These are phyloP conservation scores for Planococcus citri DNA, from an alignment of 1,140 invertebrate species.

Conservation along the genomic window DNA sequence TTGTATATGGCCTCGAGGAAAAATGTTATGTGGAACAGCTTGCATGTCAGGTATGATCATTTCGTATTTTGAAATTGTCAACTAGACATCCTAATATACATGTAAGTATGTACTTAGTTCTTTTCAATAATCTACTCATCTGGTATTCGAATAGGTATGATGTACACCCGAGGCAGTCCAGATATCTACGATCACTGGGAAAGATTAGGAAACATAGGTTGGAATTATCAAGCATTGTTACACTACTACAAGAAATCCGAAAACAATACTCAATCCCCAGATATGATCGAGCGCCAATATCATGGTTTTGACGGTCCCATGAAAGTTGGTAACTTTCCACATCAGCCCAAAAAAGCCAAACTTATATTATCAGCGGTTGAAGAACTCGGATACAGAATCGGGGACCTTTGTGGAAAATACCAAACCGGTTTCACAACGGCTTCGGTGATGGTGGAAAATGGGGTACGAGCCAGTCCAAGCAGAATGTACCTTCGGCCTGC, in stretches of 20 bases:
- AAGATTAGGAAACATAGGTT: constrained; percentile 44
- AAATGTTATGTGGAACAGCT: constrained; percentile 71
- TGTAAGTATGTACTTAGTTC: too few relatives aligned
- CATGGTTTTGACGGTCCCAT: constrained; percentile 49
- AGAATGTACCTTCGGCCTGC: constrained; percentile 43
- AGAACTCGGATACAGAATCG: constrained; percentile 36
- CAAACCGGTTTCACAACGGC: constrained; percentile 37
- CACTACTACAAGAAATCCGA: constrained; percentile 48
- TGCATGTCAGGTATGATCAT: constrained; percentile 41
- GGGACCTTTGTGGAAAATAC: constrained; percentile 44
- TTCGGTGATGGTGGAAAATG: constrained; percentile 29
- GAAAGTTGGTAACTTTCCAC: constrained; percentile 38
- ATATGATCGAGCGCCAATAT: constrained; percentile 35
- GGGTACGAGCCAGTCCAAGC: constrained; percentile 34
- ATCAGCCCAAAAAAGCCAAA: constrained; percentile 39
- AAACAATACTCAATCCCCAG: constrained; percentile 32
- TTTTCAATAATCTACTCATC: too few relatives aligned
- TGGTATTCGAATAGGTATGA: too few relatives aligned
- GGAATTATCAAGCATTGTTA: constrained; percentile 48
- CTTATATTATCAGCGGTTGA: constrained; percentile 46
- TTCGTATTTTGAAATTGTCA: background rate
- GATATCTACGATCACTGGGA: constrained; percentile 56
- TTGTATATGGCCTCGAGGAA: constrained; percentile 58
- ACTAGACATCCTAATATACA: too few relatives aligned
- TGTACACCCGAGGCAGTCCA: constrained; percentile 50